A percentile compares a stretch with the other conserved stretches of the same genome.
Evolutionary conservation across 2,888 invertebrate genomes (phyloP).

Genomic region (Electrophaes corylata): DNA sequence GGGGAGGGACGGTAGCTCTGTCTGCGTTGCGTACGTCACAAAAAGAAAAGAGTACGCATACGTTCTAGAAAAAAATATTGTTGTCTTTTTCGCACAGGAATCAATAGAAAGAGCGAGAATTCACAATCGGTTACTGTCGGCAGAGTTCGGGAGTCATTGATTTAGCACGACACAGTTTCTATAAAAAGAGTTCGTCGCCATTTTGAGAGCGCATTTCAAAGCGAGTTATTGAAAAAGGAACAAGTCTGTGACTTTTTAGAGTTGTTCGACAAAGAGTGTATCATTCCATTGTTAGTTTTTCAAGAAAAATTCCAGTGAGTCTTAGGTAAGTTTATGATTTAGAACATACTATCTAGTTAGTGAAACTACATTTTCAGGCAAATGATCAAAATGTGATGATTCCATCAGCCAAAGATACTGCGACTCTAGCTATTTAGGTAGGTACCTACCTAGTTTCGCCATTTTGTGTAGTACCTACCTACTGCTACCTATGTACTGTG

Average conservation of each 20-base stretch:
- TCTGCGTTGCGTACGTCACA: conserved; percentile 33
- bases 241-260: conserved; percentile 39
- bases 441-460: conserved; percentile 7
- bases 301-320: conserved; percentile 38
- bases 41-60: conserved; percentile 26
- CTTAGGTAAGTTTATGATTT: conserved; percentile 27
- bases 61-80: conserved; percentile 30
- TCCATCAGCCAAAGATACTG: too few relatives aligned
- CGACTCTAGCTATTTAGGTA: neutral
- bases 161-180: conserved; percentile 32
- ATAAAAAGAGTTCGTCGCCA: conserved; percentile 35
- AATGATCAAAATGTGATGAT: too few relatives aligned
- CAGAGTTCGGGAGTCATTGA: conserved; percentile 34
- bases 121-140: conserved; percentile 29
- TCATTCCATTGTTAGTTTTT: conserved; percentile 30
- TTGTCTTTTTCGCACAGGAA: conserved; percentile 18
- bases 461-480: conserved; percentile 24
- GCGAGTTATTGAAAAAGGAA: conserved; percentile 41
- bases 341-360: too few relatives aligned
- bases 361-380: too few relatives aligned
- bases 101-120: conserved; percentile 23
- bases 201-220: conserved; percentile 37
- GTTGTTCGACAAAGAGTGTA: conserved; percentile 36
- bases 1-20: too few relatives aligned
- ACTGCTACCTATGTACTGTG: too few relatives aligned